These are phyloP conservation scores for Elysia crispata DNA, from an alignment of 2,888 invertebrate genomes.

Conservation along the genomic window DNA sequence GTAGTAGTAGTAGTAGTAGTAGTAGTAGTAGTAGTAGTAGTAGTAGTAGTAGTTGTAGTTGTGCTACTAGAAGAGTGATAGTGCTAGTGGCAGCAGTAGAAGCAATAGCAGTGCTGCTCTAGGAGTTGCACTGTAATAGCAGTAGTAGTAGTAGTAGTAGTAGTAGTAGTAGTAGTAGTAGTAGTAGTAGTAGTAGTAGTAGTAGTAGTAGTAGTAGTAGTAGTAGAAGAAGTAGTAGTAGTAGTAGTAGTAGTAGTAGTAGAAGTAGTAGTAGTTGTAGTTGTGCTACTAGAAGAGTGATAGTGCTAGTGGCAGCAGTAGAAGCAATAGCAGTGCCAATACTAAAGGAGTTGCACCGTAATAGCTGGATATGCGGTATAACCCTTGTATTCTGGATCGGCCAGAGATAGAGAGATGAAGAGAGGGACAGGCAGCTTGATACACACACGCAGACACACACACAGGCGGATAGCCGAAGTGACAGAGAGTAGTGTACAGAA, in stretches of 20 bases:
- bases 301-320: too few relatives aligned
- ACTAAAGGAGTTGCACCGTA: neutral
- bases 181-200: neutral
- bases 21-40: too few relatives aligned
- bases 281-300: neutral
- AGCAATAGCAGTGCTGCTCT: neutral
- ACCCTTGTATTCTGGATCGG: too few relatives aligned
- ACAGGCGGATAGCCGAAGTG: neutral
- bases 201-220: neutral
- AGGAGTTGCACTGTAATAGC: neutral
- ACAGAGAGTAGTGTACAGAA: neutral
- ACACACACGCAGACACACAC: neutral
- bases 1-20: neutral
- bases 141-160: neutral
- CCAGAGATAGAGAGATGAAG: constrained; percentile 7
- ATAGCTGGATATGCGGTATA: too few relatives aligned
- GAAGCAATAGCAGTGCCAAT: neutral
- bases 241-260: neutral
- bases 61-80: neutral
- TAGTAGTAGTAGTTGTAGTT: neutral
- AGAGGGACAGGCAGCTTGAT: neutral
- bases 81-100: neutral
- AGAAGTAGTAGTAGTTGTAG: neutral
- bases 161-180: neutral
- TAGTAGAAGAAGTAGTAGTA: neutral